Evolutionary conservation across 2,113 vertebrate species (phyloP), one percentile per base, ranked within the genome.

Genomic region (Gobiocypris rarus): DNA sequence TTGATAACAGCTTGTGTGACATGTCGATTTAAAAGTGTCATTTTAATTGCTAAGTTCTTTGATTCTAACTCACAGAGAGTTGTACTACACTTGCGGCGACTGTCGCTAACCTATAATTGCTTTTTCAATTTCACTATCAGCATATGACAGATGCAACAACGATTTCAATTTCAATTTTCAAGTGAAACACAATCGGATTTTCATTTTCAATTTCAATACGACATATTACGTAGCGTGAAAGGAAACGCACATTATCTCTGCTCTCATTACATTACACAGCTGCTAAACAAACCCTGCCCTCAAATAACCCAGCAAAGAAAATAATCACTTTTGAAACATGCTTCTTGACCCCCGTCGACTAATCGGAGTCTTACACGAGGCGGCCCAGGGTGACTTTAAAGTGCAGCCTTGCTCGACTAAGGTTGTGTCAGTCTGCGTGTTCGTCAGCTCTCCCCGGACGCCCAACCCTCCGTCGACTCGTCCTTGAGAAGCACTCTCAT

Each of bases 311-410:
- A 56, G 38, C 3, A 4, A 11, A 78, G 48, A 56, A 69, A 63
- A 84, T 26, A 77, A 77, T 43, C 9, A 28, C 63, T 45, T 84
- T 19, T 70, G 50, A 70, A 84, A 76, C 61, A 84, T 1, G 59
- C 73, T 11, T 38, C 58, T 24, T 19, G 65, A 71, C 76, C 70
- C 76, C 50, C 58, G 15, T 69, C 54, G 50, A 70, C 77, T 41
- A 74, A 54, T 80, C n/a, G 24, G 22, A 69, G 48, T 61, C 38
- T 75, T 70, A 41, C 82, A 75, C 22, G 19, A 43, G 34, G 43
- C 8, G 67, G 74, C 82, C 85, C 85, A 41, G 24, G 69, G 76
- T 86, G 76, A 81, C 82, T 67, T 58, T 74, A 61, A 84, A 85
- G 54, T 81, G 69, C 75, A 67, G 79, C 14, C 48, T 65, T 56